These are phyloP conservation scores for Perca schrenkii DNA, from an alignment of 2,113 vertebrate genomes.

Conservation along the genomic window DNA sequence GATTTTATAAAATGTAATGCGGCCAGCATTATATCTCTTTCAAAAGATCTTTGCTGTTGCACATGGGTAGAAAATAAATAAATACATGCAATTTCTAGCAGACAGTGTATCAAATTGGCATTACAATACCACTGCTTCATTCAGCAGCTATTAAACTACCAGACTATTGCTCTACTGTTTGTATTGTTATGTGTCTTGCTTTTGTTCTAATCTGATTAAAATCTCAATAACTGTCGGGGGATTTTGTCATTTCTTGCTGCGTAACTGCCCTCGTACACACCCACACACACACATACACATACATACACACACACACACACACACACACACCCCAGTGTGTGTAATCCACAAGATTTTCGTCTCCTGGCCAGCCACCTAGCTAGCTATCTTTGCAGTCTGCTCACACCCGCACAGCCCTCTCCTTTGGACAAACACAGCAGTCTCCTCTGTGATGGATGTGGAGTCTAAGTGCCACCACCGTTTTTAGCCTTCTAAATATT, in stretches of 20 bases:
- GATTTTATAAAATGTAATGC: background rate
- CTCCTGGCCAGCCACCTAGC: constrained; percentile 58
- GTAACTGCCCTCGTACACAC: background rate
- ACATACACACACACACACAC: background rate
- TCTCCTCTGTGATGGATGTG: constrained; percentile 82
- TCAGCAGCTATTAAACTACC: background rate
- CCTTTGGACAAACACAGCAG: constrained; percentile 81
- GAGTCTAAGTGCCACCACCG: constrained; percentile 80
- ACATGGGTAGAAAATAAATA: background rate
- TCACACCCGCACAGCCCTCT: constrained; percentile 72
- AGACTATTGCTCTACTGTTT: background rate
- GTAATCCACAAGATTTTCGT: constrained; percentile 48
- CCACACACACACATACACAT: too few species aligned
- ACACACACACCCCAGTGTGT: background rate
- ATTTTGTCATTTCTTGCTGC: constrained; percentile 7
- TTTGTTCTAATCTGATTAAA: constrained; percentile 12
- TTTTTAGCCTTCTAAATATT: constrained; percentile 85
- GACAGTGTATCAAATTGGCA: background rate
- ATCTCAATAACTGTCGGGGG: background rate
- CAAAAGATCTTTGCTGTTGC: background rate
- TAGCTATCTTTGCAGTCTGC: constrained; percentile 74
- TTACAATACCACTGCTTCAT: background rate
- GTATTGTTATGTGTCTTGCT: background rate
- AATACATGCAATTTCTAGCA: background rate
- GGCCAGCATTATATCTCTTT: background rate